phyloP scores from a whole-genome alignment of 2,888 invertebrate genomes.

The Drosophila seclusa region DNA sequence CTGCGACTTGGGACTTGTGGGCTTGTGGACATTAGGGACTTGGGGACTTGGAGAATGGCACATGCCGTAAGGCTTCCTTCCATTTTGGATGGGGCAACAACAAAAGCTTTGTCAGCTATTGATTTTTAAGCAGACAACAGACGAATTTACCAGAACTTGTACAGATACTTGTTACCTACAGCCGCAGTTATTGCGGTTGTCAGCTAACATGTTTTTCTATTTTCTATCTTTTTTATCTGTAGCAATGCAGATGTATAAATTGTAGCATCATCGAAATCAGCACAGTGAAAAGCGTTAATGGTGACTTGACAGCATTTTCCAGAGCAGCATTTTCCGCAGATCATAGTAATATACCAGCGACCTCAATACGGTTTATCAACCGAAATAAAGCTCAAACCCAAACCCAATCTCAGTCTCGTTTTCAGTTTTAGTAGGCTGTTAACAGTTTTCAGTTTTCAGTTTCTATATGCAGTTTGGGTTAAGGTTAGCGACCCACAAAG shows the following conservation, averaged over 20 bases:
- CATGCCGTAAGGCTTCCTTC: constrained; percentile 52
- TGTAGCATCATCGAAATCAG: constrained; percentile 32
- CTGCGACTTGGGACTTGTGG: background rate
- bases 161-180: background rate
- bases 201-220: background rate
- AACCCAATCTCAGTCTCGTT: constrained; percentile 28
- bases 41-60: constrained; percentile 26
- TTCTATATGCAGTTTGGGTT: constrained; percentile 54
- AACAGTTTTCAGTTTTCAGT: constrained; percentile 14
- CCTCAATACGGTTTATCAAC: constrained; percentile 50
- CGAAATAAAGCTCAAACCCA: constrained; percentile 15
- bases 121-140: constrained; percentile 56
- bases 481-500: constrained; percentile 48
- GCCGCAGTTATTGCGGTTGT: constrained; percentile 15
- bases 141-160: constrained; percentile 20
- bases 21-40: background rate
- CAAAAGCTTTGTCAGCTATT: constrained; percentile 40
- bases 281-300: constrained; percentile 35
- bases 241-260: background rate
- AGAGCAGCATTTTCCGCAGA: constrained; percentile 16
- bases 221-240: background rate
- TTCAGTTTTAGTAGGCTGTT: constrained; percentile 34
- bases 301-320: constrained; percentile 18
- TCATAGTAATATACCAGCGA: constrained; percentile 40
- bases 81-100: background rate